Conservation (phyloP, 2,888 invertebrate species). For the Thecophora atra region DNA sequence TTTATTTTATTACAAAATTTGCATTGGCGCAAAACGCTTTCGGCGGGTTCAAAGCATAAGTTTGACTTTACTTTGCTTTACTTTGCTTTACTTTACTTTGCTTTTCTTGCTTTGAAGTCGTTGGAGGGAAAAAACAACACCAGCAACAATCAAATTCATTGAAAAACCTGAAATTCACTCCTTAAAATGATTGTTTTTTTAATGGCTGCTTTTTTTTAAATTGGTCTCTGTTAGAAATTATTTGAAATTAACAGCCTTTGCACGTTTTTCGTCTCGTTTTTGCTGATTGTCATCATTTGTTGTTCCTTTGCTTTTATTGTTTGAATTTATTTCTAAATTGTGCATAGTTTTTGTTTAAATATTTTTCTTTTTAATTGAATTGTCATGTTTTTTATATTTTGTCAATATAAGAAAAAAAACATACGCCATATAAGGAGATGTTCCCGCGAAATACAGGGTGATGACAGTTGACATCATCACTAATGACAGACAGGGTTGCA, state of each 20-base stretch:
- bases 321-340: conserved; percentile 19
- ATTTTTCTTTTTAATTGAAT: conserved; percentile 19
- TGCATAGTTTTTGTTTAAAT: conserved; percentile 17
- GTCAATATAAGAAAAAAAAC: background rate
- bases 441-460: background rate
- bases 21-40: background rate
- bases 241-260: conserved; percentile 5
- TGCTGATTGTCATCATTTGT: background rate
- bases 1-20: background rate
- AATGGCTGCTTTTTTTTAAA: no score
- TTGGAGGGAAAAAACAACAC: background rate
- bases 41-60: background rate
- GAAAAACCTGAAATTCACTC: conserved; percentile 21
- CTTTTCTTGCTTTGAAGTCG: background rate
- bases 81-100: no score
- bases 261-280: conserved; percentile 35
- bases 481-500: no score
- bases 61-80: no score
- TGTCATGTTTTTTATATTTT: conserved; percentile 14
- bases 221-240: no score
- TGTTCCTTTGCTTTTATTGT: background rate
- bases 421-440: conserved; percentile 3
- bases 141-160: conserved; percentile 16
- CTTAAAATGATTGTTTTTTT: background rate
- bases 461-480: no score